Evolutionary conservation across 2,888 invertebrate species (phyloP).

Genomic region (Galeruca laticollis): DNA sequence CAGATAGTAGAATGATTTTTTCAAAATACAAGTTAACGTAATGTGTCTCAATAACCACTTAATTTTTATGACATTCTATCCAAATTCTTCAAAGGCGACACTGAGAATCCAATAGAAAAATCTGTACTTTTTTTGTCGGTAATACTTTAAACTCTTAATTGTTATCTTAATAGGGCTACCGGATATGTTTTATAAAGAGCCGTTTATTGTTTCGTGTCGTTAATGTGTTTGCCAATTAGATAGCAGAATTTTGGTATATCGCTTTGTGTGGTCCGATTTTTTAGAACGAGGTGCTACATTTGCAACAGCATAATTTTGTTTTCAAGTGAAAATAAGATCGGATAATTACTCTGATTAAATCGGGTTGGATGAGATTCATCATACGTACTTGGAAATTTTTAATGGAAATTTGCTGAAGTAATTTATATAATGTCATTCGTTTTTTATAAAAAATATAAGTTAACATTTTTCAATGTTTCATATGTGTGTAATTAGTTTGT

Average conservation of each 20-base stretch:
- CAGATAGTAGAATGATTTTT: neutral
- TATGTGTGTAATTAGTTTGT: too few species aligned
- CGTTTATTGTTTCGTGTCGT: slow-evolving; percentile 46
- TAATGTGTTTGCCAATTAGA: slow-evolving; percentile 49
- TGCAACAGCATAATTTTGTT: neutral
- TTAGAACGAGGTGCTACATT: neutral
- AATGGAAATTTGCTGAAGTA: neutral
- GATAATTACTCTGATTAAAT: neutral
- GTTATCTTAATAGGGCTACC: slow-evolving; percentile 28
- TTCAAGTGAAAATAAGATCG: neutral
- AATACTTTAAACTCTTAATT: slow-evolving; percentile 16
- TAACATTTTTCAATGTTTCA: too few species aligned
- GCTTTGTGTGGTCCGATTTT: slow-evolving; percentile 42
- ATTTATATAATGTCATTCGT: too few species aligned
- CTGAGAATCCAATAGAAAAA: slow-evolving; percentile 13
- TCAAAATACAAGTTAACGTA: neutral
- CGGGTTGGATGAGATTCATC: neutral
- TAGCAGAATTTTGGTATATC: slow-evolving; percentile 32
- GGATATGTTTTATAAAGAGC: slow-evolving; percentile 13
- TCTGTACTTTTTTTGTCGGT: slow-evolving; percentile 19
- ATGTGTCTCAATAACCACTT: slow-evolving; percentile 6
- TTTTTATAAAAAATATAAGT: too few species aligned
- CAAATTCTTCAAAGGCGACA: slow-evolving; percentile 30
- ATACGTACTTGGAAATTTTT: neutral
- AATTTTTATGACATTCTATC: slow-evolving; percentile 14